Evolutionary conservation across 2,888 invertebrate species (phyloP).

Genomic region (Chymomyza fuscimana): DNA sequence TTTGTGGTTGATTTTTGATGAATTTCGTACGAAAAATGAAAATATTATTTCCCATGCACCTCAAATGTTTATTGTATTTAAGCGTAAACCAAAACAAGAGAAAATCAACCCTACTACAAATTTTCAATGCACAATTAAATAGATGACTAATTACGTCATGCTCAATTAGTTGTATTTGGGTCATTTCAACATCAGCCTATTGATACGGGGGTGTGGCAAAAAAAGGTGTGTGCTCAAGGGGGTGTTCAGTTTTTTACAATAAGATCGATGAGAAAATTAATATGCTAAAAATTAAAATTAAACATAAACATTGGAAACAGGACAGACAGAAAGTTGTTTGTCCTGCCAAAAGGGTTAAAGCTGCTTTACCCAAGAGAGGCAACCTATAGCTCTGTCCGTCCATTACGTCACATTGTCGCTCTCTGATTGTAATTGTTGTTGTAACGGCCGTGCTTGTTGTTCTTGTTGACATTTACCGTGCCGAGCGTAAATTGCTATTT

Average conservation of each 20-base stretch:
- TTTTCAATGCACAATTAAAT: slow-evolving; percentile 47
- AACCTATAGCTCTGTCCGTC: background rate
- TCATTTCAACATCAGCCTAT: slow-evolving; percentile 30
- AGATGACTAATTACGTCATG: slow-evolving; percentile 70
- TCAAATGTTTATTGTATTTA: slow-evolving; percentile 24
- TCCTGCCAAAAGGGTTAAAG: slow-evolving; percentile 28
- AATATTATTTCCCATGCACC: slow-evolving; percentile 47
- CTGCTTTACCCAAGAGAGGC: background rate
- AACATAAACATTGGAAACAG: background rate
- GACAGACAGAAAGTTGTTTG: background rate
- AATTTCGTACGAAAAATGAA: slow-evolving; percentile 31
- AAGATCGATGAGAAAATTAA: slow-evolving; percentile 46
- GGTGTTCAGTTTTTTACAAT: slow-evolving; percentile 15
- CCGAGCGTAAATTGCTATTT: slow-evolving; percentile 70
- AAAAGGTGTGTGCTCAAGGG: background rate
- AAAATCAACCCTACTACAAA: slow-evolving; percentile 19
- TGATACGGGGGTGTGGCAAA: background rate
- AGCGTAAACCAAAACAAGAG: slow-evolving; percentile 27
- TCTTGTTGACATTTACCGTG: slow-evolving; percentile 1
- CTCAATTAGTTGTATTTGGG: slow-evolving; percentile 68
- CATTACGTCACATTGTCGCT: slow-evolving; percentile 1
- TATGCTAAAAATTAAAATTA: slow-evolving; percentile 30
- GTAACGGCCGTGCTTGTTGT: slow-evolving; percentile 65
- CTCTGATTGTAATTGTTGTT: slow-evolving; percentile 34
- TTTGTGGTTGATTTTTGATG: slow-evolving; percentile 45